Conservation (phyloP, 2,797 vertebrate genomes). For the Geotrypetes seraphini region DNA sequence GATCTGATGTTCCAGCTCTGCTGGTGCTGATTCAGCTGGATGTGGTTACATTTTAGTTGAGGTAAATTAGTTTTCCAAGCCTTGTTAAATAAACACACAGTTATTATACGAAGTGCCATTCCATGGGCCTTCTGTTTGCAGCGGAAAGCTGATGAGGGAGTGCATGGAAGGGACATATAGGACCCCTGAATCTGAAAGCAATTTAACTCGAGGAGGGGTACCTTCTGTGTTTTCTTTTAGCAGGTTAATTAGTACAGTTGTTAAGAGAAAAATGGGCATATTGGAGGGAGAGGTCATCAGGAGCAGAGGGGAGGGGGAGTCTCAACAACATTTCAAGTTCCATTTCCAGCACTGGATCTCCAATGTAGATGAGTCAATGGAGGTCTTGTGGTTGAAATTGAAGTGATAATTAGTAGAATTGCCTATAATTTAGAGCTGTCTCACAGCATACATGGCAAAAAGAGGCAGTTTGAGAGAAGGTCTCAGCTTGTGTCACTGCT, state of each 20-base stretch:
- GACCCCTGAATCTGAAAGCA: conserved; percentile 62
- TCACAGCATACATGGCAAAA: no score
- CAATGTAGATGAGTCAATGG: no score
- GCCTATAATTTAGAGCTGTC: no score
- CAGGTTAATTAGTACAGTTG: conserved; percentile 67
- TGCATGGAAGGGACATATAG: conserved; percentile 59
- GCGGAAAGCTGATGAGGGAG: not conserved
- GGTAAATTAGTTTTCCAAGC: conserved; percentile 63
- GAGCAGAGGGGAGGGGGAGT: not conserved
- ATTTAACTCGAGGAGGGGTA: conserved; percentile 54
- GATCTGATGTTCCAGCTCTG: no score
- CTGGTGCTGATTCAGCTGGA: conserved; percentile 56
- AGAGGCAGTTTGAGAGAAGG: no score
- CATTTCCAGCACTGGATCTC: no score
- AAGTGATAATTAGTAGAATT: no score
- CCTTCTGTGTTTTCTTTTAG: conserved; percentile 71
- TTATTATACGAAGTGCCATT: conserved; percentile 20
- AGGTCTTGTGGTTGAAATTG: no score
- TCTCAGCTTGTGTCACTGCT: no score
- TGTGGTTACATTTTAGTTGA: conserved; percentile 68
- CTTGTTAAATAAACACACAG: conserved; percentile 54
- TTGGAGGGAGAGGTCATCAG: conserved; percentile 13
- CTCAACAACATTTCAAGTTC: no score
- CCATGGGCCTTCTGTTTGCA: not conserved
- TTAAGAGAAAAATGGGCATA: conserved; percentile 69